Base-by-base conservation (phyloP, 2,113 vertebrate species). In the Salvelinus alpinus region DNA sequence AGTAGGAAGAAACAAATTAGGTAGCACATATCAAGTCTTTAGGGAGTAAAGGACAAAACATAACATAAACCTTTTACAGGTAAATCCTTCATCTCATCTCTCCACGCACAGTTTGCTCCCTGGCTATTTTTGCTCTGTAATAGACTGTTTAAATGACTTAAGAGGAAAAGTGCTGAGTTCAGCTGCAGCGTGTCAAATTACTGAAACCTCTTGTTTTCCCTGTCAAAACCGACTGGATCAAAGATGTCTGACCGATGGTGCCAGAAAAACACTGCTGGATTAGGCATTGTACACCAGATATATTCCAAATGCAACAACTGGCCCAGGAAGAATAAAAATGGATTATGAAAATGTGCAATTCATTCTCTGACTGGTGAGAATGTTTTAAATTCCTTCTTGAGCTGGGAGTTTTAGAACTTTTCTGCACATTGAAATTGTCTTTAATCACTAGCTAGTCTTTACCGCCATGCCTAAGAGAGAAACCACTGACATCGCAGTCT, bases 41-140 rank as follows among this genome's bases (percentile, higher is more conserved):
- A 16, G 8, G 38, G 38, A 2, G 38, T 38, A 38, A 59, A 69
- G 25, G 67, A 72, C 76, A 79, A 78, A 71, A 82, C 78, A 71
- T 20, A 67, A 74, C 75, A 73, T 70, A 81, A 81, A 77, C 73
- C 3, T 1, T 73, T 38, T 0, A 38, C 74, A 78, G 78, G 69
- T 80, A n/a, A 1, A 51, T 80, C 70, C 81, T 78, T 9, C 22
- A 11, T 24, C 7, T 8, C n/a, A 6, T 25, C 60, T 64, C 72
- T 34, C 34, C 34, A 34, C 6, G 25, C 76, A 81, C 59, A 82
- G 78, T 70, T 71, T 62, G 25, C 65, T 71, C 81, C 71, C 47
- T 44, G 75, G 80, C 73, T 31, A 66, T 80, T 74, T 51, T 82
- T 72, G 81, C 71, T 83, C 75, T 24, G n/a, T 86, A 85, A 82